Evolutionary conservation across 2,888 invertebrate genomes (phyloP).

Genomic region (Petrolisthes manimaculis): DNA sequence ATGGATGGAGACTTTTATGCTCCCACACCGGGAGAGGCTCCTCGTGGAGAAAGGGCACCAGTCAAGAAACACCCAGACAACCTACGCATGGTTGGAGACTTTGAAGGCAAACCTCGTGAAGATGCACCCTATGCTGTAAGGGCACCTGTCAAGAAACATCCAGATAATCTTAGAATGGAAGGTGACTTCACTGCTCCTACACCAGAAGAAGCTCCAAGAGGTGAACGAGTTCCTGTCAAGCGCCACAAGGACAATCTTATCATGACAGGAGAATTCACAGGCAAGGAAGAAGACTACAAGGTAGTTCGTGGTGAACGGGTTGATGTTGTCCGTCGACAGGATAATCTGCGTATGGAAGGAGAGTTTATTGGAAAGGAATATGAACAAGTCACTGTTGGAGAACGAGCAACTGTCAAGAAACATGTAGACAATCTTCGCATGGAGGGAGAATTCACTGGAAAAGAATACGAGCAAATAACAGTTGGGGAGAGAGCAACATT

Average conservation of each 20-base stretch:
- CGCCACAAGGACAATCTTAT: constrained; percentile 60
- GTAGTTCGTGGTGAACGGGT: constrained; percentile 69
- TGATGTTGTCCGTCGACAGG: constrained; percentile 63
- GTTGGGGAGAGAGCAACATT: constrained; percentile 67
- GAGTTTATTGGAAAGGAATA: constrained; percentile 76
- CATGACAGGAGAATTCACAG: constrained; percentile 59
- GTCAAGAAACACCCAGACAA: constrained; percentile 69
- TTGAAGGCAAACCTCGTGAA: constrained; percentile 41
- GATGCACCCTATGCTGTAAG: constrained; percentile 55
- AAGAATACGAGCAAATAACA: constrained; percentile 49
- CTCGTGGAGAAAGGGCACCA: constrained; percentile 66
- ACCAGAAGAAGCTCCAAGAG: constrained; percentile 30
- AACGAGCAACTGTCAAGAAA: constrained; percentile 72
- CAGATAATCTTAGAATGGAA: constrained; percentile 68
- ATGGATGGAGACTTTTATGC: constrained; percentile 74
- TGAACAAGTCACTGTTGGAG: constrained; percentile 73
- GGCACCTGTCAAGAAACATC: constrained; percentile 54
- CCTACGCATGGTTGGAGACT: constrained; percentile 58
- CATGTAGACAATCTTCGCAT: constrained; percentile 66
- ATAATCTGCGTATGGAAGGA: constrained; percentile 76
- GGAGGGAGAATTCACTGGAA: constrained; percentile 59
- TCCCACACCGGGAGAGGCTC: constrained; percentile 70
- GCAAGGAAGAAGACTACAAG: constrained; percentile 68
- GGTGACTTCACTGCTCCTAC: constrained; percentile 69
- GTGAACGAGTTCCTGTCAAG: constrained; percentile 61